phyloP scores from a whole-genome alignment of 1,140 invertebrate species.

The Panonychus citri region DNA sequence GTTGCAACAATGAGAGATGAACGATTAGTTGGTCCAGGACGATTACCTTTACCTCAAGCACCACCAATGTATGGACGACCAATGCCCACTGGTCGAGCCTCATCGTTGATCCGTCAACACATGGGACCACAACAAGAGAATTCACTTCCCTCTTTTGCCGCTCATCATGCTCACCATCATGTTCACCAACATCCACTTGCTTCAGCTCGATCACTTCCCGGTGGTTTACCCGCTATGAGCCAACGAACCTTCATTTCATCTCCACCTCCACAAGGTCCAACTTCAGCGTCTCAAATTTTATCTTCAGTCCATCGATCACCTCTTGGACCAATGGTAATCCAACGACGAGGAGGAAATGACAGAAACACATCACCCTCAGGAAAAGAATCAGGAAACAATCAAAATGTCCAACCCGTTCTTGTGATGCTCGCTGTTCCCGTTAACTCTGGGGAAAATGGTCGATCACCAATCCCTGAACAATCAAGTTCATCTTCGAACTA shows the following conservation, averaged over 20 bases:
- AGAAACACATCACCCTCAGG: neutral
- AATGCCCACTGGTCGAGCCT: neutral
- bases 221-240: neutral
- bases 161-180: neutral
- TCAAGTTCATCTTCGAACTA: neutral
- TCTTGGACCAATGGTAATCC: neutral
- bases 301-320: neutral
- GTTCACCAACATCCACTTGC: neutral
- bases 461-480: neutral
- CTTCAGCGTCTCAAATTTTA: neutral
- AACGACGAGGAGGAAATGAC: neutral
- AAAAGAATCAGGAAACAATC: neutral
- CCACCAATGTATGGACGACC: constrained; percentile 7
- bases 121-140: neutral
- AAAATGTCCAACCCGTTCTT: neutral
- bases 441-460: neutral
- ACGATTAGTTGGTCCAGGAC: neutral
- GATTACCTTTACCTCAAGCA: neutral
- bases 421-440: constrained; percentile 4
- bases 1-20: constrained; percentile 2
- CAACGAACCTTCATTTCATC: neutral
- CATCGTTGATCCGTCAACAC: neutral
- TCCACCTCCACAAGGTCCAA: neutral
- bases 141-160: too few relatives aligned
- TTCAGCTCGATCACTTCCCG: too few relatives aligned